phyloP scores from a whole-genome alignment of 2,797 vertebrate genomes.

The Threskiornis aethiopicus region DNA sequence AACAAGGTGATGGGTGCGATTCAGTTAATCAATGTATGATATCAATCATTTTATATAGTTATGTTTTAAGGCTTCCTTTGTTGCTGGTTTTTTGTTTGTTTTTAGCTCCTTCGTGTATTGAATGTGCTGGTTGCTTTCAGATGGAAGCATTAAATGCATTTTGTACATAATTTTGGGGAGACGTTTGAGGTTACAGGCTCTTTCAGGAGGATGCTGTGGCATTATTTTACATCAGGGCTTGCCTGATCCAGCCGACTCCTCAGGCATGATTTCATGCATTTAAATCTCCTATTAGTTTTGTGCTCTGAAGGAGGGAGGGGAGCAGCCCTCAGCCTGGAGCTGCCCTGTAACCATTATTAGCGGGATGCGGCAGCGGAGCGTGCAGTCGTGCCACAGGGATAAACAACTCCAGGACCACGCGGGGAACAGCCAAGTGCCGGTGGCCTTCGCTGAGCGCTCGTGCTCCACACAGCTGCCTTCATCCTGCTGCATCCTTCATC shows the following conservation, averaged over 20 bases:
- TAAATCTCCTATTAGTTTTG: neutral
- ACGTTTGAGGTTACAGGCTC: neutral
- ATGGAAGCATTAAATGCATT: neutral
- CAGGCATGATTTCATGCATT: constrained; percentile 1
- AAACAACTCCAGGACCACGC: neutral
- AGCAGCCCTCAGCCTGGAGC: neutral
- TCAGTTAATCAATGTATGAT: neutral
- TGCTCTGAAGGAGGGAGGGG: neutral
- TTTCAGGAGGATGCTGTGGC: neutral
- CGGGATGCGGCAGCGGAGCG: rapidly evolving
- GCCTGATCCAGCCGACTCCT: neutral
- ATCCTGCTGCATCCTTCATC: neutral
- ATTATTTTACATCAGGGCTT: neutral
- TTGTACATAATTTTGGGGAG: neutral
- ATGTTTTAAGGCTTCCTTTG: neutral
- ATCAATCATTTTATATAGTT: neutral
- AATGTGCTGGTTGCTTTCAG: neutral
- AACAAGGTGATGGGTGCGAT: neutral
- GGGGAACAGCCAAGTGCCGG: neutral
- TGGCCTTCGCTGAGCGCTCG: neutral
- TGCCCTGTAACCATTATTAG: neutral
- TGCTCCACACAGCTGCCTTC: neutral
- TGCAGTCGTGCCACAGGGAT: neutral
- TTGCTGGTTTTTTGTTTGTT: neutral
- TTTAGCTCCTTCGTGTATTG: neutral